Evolutionary conservation across 2,888 invertebrate species (phyloP).

Genomic region (Lasioglossum pauxillum): DNA sequence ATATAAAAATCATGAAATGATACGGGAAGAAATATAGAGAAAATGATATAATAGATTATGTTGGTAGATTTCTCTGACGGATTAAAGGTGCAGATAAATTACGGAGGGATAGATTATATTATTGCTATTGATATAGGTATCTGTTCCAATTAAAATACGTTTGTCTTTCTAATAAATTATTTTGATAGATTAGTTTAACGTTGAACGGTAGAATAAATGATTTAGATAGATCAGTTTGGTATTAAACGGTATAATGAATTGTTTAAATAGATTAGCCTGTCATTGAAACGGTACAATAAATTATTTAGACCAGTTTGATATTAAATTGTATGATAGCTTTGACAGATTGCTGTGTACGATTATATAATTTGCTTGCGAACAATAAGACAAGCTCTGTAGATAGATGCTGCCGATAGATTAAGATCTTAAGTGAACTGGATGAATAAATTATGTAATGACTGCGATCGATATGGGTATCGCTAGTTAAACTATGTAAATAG

Average conservation of each 20-base stretch:
- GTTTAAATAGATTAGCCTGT: not conserved
- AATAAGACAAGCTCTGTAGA: not conserved
- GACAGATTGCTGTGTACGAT: not conserved
- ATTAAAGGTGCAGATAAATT: not conserved
- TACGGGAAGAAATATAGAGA: too few relatives aligned
- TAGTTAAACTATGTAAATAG: not conserved
- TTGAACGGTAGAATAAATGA: not conserved
- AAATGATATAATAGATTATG: not conserved
- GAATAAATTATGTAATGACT: constrained; percentile 7
- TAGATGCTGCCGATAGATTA: not conserved
- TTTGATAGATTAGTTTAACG: not conserved
- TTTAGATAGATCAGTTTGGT: not conserved
- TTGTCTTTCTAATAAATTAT: not conserved
- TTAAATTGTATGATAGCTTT: not conserved
- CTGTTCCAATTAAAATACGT: too few relatives aligned
- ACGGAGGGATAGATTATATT: not conserved
- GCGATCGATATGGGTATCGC: not conserved
- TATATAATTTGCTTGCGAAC: not conserved
- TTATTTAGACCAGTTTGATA: not conserved
- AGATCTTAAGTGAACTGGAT: not conserved
- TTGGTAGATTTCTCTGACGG: not conserved
- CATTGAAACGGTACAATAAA: not conserved
- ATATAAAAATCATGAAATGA: too few relatives aligned
- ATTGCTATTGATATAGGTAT: too few relatives aligned
- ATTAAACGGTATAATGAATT: not conserved